A percentile compares a stretch with the other conserved stretches of the same genome.
These are phyloP conservation scores for Percopsis omiscomaycus DNA, from an alignment of 2,797 vertebrate genomes.

Conservation along the genomic window DNA sequence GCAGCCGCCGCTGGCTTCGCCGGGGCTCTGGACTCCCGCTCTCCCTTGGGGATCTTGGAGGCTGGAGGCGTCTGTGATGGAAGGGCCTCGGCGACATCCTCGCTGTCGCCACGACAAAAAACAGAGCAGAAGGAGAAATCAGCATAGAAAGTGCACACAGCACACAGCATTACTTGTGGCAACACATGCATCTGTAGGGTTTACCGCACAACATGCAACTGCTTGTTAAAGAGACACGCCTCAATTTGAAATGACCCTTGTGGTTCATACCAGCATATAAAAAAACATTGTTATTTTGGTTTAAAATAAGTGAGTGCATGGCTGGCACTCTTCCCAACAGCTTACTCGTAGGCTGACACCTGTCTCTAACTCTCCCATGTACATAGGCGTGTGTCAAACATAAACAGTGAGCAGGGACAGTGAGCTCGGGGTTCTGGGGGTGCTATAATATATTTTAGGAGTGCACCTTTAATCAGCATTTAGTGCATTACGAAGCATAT, in stretches of 20 bases:
- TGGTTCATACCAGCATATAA: too few relatives aligned
- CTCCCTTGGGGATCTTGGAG: constrained; percentile 73
- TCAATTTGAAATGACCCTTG: too few relatives aligned
- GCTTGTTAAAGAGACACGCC: constrained; percentile 8
- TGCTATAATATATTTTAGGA: too few relatives aligned
- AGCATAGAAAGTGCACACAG: constrained; percentile 22
- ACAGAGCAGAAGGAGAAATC: constrained; percentile 56
- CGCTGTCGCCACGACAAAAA: constrained; percentile 62
- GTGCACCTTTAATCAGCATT: constrained; percentile 14
- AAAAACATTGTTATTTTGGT: too few relatives aligned
- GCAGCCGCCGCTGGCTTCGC: constrained; percentile 43
- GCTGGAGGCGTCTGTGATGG: constrained; percentile 67
- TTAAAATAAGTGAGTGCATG: too few relatives aligned
- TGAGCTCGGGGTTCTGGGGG: too few relatives aligned
- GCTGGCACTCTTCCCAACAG: too few relatives aligned
- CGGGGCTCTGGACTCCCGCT: constrained; percentile 47
- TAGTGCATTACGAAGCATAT: constrained; percentile 3
- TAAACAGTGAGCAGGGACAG: too few relatives aligned
- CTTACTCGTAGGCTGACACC: too few relatives aligned
- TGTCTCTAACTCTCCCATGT: too few relatives aligned
- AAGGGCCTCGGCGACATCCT: constrained; percentile 61
- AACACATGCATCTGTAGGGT: constrained; percentile 4
- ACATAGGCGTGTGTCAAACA: too few relatives aligned
- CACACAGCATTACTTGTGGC: constrained; percentile 24
- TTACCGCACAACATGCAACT: constrained; percentile 20